phyloP scores from a whole-genome alignment of 1,140 invertebrate genomes.

The Chlorops oryzae region DNA sequence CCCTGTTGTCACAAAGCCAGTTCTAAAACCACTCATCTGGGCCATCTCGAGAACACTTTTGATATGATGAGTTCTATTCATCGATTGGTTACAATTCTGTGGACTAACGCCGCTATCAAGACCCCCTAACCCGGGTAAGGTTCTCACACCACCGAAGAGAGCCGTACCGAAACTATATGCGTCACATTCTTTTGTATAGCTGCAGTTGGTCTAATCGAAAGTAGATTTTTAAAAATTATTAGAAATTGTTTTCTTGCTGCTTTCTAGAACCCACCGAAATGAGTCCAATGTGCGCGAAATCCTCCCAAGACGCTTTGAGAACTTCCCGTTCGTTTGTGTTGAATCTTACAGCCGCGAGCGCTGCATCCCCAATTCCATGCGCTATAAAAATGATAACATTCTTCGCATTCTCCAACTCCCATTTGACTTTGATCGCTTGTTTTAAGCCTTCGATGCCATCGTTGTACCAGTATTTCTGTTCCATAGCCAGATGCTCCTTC shows the following conservation, averaged over 20 bases:
- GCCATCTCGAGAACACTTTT: constrained; percentile 29
- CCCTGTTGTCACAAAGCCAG: constrained; percentile 33
- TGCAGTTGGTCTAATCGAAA: constrained; percentile 22
- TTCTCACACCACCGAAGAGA: constrained; percentile 26
- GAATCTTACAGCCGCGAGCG: constrained; percentile 21
- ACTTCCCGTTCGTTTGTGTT: not conserved
- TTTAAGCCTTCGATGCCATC: constrained; percentile 32
- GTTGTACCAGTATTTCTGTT: constrained; percentile 32
- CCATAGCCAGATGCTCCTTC: constrained; percentile 24
- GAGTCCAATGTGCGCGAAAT: constrained; percentile 19
- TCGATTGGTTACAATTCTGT: not conserved
- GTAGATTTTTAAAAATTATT: too few relatives aligned
- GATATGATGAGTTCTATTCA: constrained; percentile 8
- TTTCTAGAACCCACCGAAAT: too few relatives aligned
- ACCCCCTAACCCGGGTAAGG: not conserved
- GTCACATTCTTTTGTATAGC: constrained; percentile 18
- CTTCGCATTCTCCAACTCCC: not conserved
- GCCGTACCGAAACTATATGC: constrained; percentile 9
- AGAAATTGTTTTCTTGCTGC: too few relatives aligned
- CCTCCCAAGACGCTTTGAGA: constrained; percentile 29
- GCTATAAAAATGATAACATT: constrained; percentile 23
- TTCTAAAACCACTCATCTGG: constrained; percentile 25
- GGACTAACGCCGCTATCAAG: constrained; percentile 11
- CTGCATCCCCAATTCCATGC: constrained; percentile 19
- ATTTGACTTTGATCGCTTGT: constrained; percentile 10